phyloP scores from a whole-genome alignment of 2,113 vertebrate genomes.

The Telmatochromis sp. region DNA sequence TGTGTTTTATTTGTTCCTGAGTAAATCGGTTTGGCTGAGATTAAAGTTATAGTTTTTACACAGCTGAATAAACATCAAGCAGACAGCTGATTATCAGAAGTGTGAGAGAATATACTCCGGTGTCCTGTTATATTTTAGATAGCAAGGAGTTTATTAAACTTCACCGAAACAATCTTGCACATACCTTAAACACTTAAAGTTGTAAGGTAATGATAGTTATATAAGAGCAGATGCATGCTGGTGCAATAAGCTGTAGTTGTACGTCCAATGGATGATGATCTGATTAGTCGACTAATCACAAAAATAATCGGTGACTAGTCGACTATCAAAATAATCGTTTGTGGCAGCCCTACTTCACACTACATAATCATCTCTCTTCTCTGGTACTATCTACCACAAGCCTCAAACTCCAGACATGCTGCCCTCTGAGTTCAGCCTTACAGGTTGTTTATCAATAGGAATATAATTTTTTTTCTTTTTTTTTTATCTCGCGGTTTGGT shows the following conservation, averaged over 20 bases:
- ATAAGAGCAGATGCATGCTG: too few species aligned
- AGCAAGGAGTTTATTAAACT: too few species aligned
- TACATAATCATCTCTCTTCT: background rate
- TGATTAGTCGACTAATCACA: fast-evolving
- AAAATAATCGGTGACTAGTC: too few species aligned
- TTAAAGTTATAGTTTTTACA: too few species aligned
- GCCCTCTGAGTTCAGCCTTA: background rate
- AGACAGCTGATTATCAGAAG: too few species aligned
- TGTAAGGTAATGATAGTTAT: fast-evolving
- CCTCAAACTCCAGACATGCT: background rate
- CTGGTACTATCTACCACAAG: background rate
- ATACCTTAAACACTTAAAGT: fast-evolving
- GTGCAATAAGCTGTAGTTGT: too few species aligned
- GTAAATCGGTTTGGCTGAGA: fast-evolving
- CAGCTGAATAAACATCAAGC: fast-evolving
- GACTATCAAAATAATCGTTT: too few species aligned
- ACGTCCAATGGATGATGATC: fast-evolving
- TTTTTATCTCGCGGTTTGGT: background rate
- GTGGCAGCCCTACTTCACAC: background rate
- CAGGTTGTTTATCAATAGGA: background rate
- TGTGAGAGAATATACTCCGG: fast-evolving
- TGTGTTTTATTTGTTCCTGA: too few species aligned
- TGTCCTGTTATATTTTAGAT: too few species aligned
- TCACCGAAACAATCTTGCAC: too few species aligned
- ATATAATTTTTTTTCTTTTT: fast-evolving